Evolutionary conservation across 2,113 vertebrate species (phyloP).

Genomic region (Chelonoidis abingdonii): DNA sequence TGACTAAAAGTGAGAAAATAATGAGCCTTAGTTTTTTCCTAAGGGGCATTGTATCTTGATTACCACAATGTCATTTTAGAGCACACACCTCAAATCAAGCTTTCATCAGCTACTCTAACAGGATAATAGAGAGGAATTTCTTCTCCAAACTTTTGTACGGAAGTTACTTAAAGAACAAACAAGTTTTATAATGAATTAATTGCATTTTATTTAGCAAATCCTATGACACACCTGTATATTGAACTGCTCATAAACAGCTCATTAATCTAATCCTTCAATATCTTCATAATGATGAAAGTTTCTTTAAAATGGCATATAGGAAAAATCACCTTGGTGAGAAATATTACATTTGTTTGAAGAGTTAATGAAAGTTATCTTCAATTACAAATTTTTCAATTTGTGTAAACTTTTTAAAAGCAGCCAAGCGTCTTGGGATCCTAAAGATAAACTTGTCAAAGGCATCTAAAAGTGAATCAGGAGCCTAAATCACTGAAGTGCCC

Average conservation of each 20-base stretch:
- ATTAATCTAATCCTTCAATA: neutral
- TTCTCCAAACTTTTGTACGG: neutral
- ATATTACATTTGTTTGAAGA: neutral
- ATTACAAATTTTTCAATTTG: neutral
- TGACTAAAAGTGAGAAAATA: neutral
- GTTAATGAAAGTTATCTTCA: neutral
- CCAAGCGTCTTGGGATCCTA: neutral
- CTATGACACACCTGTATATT: neutral
- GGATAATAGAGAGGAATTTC: neutral
- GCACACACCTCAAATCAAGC: neutral
- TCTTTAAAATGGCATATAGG: neutral
- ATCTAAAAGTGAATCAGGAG: neutral
- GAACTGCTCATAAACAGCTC: neutral
- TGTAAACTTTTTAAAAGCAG: neutral
- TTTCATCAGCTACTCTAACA: neutral
- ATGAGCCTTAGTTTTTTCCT: neutral
- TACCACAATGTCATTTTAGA: neutral
- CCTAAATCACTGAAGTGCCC: neutral
- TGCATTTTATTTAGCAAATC: neutral
- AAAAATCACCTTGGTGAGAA: neutral
- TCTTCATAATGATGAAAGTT: neutral
- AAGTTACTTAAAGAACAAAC: neutral
- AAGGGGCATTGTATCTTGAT: neutral
- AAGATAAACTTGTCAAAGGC: neutral
- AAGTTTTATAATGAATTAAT: neutral